phyloP scores from a whole-genome alignment of 2,888 invertebrate genomes.

The Eupeodes luniger region DNA sequence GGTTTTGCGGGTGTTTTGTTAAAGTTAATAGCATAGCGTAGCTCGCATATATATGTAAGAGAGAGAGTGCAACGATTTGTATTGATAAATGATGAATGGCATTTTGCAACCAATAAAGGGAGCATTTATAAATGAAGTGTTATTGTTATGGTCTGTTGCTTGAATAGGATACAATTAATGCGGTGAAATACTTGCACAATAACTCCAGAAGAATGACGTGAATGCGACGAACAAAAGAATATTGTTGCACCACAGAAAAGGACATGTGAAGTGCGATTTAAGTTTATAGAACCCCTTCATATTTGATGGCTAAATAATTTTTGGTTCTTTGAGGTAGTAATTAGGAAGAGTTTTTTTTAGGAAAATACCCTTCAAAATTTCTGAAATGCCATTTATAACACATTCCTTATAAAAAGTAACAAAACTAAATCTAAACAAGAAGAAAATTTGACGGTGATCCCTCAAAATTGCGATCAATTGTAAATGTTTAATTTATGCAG shows the following conservation, averaged over 20 bases:
- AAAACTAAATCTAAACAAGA: no score
- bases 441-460: no score
- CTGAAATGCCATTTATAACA: no score
- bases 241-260: not conserved
- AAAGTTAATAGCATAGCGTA: not conserved
- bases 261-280: not conserved
- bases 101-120: conserved; percentile 4
- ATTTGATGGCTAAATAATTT: no score
- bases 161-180: conserved; percentile 34
- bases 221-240: not conserved
- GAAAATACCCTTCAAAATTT: no score
- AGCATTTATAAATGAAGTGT: conserved; percentile 43
- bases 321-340: no score
- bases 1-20: conserved; percentile 8
- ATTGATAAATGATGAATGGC: conserved; percentile 44
- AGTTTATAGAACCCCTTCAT: not conserved
- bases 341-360: no score
- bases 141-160: conserved; percentile 23
- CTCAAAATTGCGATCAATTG: no score
- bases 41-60: no score
- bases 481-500: no score
- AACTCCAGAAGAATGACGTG: not conserved
- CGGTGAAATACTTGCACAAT: not conserved
- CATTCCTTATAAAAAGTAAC: no score
- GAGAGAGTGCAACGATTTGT: conserved; percentile 29